Evolutionary conservation across 2,888 invertebrate genomes (phyloP).

Genomic region (Ectemnius cavifrons): DNA sequence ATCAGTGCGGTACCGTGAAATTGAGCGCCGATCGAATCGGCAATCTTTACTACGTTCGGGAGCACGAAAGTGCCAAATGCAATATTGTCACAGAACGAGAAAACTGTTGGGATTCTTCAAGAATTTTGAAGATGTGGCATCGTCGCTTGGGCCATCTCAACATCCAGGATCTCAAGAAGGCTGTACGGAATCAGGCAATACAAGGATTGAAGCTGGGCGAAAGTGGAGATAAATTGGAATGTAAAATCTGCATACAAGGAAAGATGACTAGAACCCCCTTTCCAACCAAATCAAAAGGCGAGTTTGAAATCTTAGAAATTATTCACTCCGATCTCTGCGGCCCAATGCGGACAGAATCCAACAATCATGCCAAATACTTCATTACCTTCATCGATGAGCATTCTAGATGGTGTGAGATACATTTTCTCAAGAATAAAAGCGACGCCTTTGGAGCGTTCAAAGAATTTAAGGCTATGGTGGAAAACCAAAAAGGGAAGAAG

Average conservation of each 20-base stretch:
- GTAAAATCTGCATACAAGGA: background rate
- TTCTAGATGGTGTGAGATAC: background rate
- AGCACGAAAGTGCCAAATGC: too few relatives aligned
- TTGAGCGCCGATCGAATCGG: too few relatives aligned
- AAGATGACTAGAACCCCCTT: background rate
- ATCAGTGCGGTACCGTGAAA: too few relatives aligned
- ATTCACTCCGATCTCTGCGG: slow-evolving; percentile 15
- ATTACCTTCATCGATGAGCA: slow-evolving; percentile 23
- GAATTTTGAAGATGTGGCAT: too few relatives aligned
- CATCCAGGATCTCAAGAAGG: too few relatives aligned
- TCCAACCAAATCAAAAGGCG: too few relatives aligned
- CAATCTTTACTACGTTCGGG: too few relatives aligned
- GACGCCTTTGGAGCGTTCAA: slow-evolving; percentile 3
- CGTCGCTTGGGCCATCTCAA: too few relatives aligned
- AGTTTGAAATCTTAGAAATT: background rate
- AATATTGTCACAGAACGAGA: too few relatives aligned
- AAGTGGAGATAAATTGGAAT: background rate
- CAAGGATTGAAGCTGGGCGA: too few relatives aligned
- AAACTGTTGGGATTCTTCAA: too few relatives aligned
- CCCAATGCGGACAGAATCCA: background rate
- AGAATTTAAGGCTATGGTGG: background rate
- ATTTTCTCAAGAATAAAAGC: background rate
- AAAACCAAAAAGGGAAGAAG: background rate
- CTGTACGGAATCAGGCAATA: too few relatives aligned
- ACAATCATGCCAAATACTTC: background rate